Percentiles rank a stretch among this genome's conserved stretches.
phyloP scores from a whole-genome alignment of 2,888 invertebrate genomes.

The Hanleya hanleyi region DNA sequence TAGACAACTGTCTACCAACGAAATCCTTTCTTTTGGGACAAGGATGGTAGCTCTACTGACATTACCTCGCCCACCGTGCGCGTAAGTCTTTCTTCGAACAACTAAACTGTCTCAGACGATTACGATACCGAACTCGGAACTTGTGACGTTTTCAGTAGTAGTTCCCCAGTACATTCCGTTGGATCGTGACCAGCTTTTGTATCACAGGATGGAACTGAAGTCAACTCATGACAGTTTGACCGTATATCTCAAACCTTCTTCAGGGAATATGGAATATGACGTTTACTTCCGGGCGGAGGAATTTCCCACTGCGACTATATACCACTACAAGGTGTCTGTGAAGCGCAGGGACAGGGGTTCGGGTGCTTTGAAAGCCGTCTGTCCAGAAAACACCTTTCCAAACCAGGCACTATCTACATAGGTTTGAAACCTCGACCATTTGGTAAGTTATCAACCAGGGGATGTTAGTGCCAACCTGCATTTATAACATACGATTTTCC shows the following conservation, averaged over 20 bases:
- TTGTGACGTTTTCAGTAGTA: neutral
- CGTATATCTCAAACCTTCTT: neutral
- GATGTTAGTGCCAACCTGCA: no score
- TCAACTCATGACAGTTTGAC: neutral
- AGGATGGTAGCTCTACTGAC: no score
- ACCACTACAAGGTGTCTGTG: neutral
- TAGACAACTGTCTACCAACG: no score
- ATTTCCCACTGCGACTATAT: neutral
- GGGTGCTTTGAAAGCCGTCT: neutral
- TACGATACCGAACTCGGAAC: neutral
- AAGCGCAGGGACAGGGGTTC: neutral
- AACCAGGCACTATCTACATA: neutral
- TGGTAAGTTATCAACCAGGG: no score
- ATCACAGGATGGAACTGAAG: neutral
- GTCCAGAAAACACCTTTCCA: neutral
- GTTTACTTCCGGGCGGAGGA: neutral
- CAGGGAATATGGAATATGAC: neutral
- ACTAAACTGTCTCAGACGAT: no score
- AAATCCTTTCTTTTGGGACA: no score
- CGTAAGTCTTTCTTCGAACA: no score
- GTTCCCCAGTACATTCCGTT: neutral
- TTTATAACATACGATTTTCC: no score
- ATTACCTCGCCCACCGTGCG: no score
- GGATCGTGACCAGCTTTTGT: neutral
- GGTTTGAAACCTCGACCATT: neutral